These are phyloP conservation scores for Xenopus laevis DNA, from an alignment of 2,113 vertebrate genomes.

Conservation along the genomic window DNA sequence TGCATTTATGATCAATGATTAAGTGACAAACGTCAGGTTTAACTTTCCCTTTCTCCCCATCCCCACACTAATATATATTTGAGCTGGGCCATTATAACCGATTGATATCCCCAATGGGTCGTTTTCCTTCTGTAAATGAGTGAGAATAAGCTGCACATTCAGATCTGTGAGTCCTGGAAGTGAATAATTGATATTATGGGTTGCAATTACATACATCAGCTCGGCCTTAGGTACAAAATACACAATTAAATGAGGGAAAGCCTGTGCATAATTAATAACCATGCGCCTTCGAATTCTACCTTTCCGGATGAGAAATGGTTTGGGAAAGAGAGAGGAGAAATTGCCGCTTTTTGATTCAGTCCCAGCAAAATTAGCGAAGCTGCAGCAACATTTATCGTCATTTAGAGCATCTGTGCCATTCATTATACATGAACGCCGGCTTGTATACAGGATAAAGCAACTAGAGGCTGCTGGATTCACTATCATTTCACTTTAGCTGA, in stretches of 20 bases:
- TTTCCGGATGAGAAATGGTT: no score
- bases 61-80: not conserved
- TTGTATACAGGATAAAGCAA: no score
- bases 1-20: constrained; percentile 8
- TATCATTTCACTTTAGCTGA: no score
- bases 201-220: not conserved
- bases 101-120: constrained; percentile 5
- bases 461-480: no score
- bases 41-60: constrained; percentile 18
- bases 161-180: not conserved
- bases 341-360: no score
- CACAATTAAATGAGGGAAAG: not conserved
- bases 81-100: not conserved
- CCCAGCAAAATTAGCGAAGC: no score
- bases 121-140: no score
- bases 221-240: not conserved
- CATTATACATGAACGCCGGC: no score
- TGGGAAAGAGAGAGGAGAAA: no score
- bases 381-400: no score
- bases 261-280: constrained; percentile 5
- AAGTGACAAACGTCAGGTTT: constrained; percentile 5
- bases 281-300: not conserved
- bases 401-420: no score
- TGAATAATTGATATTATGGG: constrained; percentile 11
- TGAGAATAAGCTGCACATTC: no score